phyloP scores from a whole-genome alignment of 1,140 invertebrate genomes.

The Brachionus sp. region DNA sequence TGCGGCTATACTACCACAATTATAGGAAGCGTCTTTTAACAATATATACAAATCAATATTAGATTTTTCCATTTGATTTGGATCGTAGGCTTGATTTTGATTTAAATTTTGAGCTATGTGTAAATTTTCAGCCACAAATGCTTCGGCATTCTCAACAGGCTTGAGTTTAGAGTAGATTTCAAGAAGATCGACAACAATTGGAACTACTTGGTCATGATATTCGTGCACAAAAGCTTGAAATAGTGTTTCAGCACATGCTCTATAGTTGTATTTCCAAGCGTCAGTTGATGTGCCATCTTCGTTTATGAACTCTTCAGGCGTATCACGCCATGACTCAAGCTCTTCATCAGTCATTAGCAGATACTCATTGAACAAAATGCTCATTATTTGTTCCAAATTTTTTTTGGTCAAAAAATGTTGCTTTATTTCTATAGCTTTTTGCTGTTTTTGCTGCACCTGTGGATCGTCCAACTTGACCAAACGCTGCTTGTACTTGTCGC shows the following conservation, averaged over 20 bases:
- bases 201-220: slow-evolving; percentile 64
- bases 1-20: slow-evolving; percentile 80
- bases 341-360: slow-evolving; percentile 79
- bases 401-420: slow-evolving; percentile 69
- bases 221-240: slow-evolving; percentile 79
- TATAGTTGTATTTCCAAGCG: slow-evolving; percentile 51
- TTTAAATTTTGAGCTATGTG: slow-evolving; percentile 15
- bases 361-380: slow-evolving; percentile 78
- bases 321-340: slow-evolving; percentile 78
- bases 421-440: slow-evolving; percentile 69
- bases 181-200: slow-evolving; percentile 44
- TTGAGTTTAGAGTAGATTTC: slow-evolving; percentile 28
- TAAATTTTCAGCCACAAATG: not conserved
- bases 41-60: slow-evolving; percentile 6
- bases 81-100: slow-evolving; percentile 1
- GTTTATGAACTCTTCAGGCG: slow-evolving; percentile 80
- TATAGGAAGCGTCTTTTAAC: slow-evolving; percentile 67
- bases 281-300: slow-evolving; percentile 44
- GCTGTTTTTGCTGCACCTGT: not conserved
- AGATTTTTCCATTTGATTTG: not conserved
- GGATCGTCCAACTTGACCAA: slow-evolving; percentile 15
- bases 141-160: not conserved
- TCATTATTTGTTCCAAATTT: slow-evolving; percentile 72
- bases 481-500: slow-evolving; percentile 68
- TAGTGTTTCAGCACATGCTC: slow-evolving; percentile 80